Percentiles rank a stretch among this genome's conserved stretches.
phyloP scores from a whole-genome alignment of 2,797 vertebrate genomes.

The Brachymystax lenok region DNA sequence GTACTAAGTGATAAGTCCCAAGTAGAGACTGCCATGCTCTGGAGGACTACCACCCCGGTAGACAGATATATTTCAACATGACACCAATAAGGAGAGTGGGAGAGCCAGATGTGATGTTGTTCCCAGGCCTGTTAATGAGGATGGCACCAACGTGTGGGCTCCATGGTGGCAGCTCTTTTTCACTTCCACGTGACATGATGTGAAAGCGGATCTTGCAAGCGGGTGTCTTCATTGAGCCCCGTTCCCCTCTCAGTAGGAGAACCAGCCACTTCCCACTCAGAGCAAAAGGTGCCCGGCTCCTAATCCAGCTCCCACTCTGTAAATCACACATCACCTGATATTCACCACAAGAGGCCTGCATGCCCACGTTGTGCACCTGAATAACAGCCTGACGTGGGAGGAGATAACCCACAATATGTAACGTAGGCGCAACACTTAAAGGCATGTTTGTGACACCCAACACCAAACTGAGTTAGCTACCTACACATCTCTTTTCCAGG shows the following conservation, averaged over 20 bases:
- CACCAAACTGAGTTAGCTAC: too few relatives aligned
- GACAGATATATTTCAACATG: not conserved
- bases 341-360: constrained; percentile 68
- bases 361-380: constrained; percentile 65
- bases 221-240: not conserved
- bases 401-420: too few relatives aligned
- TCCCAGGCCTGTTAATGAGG: constrained; percentile 4
- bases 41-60: not conserved
- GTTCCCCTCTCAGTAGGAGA: constrained; percentile 58
- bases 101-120: not conserved
- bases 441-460: too few relatives aligned
- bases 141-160: constrained; percentile 26
- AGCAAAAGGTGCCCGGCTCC: constrained; percentile 61
- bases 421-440: too few relatives aligned
- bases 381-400: constrained; percentile 40
- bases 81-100: not conserved
- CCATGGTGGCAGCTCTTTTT: constrained; percentile 29
- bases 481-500: too few relatives aligned
- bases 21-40: not conserved
- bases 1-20: not conserved
- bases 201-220: not conserved
- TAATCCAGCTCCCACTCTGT: constrained; percentile 67
- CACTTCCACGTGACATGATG: constrained; percentile 41
- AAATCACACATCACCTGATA: constrained; percentile 57
- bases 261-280: constrained; percentile 69